Conservation (phyloP, 2,888 invertebrate species). For the Apodemia hepburni region DNA sequence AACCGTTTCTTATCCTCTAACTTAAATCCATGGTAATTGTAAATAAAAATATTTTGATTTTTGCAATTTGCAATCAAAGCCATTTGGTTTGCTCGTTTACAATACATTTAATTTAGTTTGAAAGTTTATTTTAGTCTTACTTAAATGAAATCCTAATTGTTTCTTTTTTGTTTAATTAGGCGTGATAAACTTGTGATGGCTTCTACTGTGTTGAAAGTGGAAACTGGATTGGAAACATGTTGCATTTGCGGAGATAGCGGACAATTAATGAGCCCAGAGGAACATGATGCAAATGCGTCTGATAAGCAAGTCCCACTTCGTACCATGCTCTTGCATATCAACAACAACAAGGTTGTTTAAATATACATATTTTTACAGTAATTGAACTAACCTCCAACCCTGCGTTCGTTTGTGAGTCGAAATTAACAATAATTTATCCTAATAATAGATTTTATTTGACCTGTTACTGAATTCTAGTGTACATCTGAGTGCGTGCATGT, state of each 20-base stretch:
- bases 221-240: slow-evolving; percentile 51
- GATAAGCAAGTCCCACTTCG: slow-evolving; percentile 52
- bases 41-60: too few species aligned
- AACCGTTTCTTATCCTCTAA: too few species aligned
- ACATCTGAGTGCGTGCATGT: too few species aligned
- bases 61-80: too few species aligned
- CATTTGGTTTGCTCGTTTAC: too few species aligned
- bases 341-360: slow-evolving; percentile 62
- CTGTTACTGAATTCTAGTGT: too few species aligned
- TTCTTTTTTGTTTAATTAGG: background rate
- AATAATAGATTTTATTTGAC: too few species aligned
- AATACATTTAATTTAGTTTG: background rate
- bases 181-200: slow-evolving; percentile 35
- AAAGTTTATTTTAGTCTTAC: background rate
- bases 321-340: slow-evolving; percentile 62
- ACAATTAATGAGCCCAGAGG: slow-evolving; percentile 58
- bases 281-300: slow-evolving; percentile 54
- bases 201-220: slow-evolving; percentile 50
- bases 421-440: too few species aligned
- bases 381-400: background rate
- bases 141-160: background rate
- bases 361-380: background rate
- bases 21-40: too few species aligned
- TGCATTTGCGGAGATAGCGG: slow-evolving; percentile 54
- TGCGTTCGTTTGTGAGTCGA: background rate